A percentile compares a stretch with the other conserved stretches of the same genome.
Evolutionary conservation across 2,113 vertebrate genomes (phyloP).

Genomic region (Pseudopipra pipra): DNA sequence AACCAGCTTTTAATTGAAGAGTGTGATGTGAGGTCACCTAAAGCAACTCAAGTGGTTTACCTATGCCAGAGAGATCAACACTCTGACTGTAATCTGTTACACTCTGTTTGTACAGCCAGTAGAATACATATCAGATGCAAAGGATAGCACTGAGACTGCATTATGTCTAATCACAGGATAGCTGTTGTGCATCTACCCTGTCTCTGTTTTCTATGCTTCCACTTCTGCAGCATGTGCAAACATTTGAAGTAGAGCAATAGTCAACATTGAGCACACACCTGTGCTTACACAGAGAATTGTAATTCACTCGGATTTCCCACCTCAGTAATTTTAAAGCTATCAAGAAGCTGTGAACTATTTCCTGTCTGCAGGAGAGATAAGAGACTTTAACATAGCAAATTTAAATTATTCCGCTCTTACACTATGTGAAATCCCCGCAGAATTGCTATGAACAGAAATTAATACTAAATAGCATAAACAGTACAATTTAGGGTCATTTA

Average conservation of each 20-base stretch:
- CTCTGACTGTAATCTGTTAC: background rate
- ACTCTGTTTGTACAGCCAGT: background rate
- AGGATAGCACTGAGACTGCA: background rate
- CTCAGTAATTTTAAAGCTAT: background rate
- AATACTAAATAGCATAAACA: conserved; percentile 10
- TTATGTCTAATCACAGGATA: background rate
- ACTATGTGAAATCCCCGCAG: background rate
- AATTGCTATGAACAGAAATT: background rate
- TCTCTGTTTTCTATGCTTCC: background rate
- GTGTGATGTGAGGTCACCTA: background rate
- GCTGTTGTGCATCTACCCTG: background rate
- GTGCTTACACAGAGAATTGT: background rate
- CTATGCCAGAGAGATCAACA: background rate
- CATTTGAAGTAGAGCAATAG: background rate
- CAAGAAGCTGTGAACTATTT: background rate
- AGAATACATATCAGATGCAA: background rate
- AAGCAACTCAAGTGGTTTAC: background rate
- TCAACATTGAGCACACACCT: background rate
- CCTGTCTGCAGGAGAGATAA: background rate
- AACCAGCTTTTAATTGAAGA: background rate
- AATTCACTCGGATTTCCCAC: background rate
- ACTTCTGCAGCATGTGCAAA: background rate
- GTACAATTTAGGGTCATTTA: background rate
- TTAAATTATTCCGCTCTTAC: background rate
- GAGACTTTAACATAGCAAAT: background rate